A percentile compares a stretch with the other conserved stretches of the same genome.
Evolutionary conservation across 2,113 vertebrate genomes (phyloP).

Genomic region (Antennarius striatus): DNA sequence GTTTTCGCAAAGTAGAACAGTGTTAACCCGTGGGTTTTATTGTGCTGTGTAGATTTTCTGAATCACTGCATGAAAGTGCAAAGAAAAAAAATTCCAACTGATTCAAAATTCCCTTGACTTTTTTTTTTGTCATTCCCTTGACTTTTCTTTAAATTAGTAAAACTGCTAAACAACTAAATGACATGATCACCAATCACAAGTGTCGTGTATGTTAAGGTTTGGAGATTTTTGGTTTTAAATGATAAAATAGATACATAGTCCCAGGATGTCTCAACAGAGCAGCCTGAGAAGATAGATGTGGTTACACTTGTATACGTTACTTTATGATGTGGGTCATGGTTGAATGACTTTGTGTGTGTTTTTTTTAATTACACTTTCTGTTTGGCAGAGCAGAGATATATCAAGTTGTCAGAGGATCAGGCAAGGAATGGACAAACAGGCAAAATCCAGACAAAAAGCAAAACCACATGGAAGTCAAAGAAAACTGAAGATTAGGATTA

Average conservation of each 20-base stretch:
- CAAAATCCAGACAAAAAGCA: too few species aligned
- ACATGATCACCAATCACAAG: background rate
- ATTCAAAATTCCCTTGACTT: background rate
- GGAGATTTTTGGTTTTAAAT: background rate
- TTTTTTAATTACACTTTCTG: conserved; percentile 64
- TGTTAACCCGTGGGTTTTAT: background rate
- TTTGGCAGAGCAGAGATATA: conserved; percentile 60
- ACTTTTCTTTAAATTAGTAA: background rate
- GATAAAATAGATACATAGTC: background rate
- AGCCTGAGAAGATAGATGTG: conserved; percentile 19
- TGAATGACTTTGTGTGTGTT: conserved; percentile 41
- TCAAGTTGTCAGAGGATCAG: conserved; percentile 37
- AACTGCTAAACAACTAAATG: background rate
- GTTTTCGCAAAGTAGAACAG: background rate
- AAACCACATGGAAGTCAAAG: too few species aligned
- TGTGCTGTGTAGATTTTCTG: background rate
- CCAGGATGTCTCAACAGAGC: background rate
- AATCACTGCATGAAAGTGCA: background rate
- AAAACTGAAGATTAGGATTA: too few species aligned
- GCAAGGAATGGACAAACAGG: too few species aligned
- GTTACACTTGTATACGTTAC: conserved; percentile 31
- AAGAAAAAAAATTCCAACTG: background rate
- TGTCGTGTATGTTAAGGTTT: background rate
- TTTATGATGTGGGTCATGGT: conserved; percentile 44
- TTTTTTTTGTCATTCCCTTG: too few species aligned